Evolutionary conservation across 2,113 vertebrate species (phyloP), one percentile per base, ranked within the genome.

Genomic region (Mormoops blainvillei): DNA sequence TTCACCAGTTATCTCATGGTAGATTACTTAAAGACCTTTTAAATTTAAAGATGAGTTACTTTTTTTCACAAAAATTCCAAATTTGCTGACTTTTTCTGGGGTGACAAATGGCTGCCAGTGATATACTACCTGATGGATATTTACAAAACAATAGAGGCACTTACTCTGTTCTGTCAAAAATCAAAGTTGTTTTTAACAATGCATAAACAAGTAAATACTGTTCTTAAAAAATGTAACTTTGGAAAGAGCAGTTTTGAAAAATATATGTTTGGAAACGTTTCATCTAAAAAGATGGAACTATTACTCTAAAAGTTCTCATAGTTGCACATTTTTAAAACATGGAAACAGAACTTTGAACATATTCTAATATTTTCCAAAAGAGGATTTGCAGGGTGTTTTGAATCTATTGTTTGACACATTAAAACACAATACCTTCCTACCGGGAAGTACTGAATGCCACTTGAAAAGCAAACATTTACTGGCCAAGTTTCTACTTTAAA

Each of bases 291-390:
- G 24, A 65, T 33, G 12, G 52, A 93, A 89, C 41, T 36, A 8
- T 61, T 92, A 82, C 41, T 89, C 54, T 94, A 71, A 83, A 93
- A 89, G 43, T 28, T 71, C 19, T 71, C 36, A 41, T 43, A 31
- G 54, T 73, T 92, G n/a, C 31, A 83, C 15, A 90, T 48, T 94
- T 90, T 56, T 19, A 89, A 94, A 94, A 65, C 45, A 61, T 20
- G 20, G 48, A 81, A 76, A 85, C 33, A 80, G 24, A 68, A 36
- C 91, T 93, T 80, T 71, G 92, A 92, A 73, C 31, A 41, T 20
- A 78, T 87, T 92, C 86, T 83, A 94, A 54, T 65, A 95, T 81
- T 91, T 95, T 56, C 45, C 41, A 24, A 93, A 88, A 94, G 52
- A 86, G 92, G 48, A 83, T 14, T 26, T 80, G 19, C 22, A 56